Percentiles rank a stretch among this genome's conserved stretches.
Evolutionary conservation across 2,888 invertebrate genomes (phyloP).

Genomic region (Psococerastis gibbosa): DNA sequence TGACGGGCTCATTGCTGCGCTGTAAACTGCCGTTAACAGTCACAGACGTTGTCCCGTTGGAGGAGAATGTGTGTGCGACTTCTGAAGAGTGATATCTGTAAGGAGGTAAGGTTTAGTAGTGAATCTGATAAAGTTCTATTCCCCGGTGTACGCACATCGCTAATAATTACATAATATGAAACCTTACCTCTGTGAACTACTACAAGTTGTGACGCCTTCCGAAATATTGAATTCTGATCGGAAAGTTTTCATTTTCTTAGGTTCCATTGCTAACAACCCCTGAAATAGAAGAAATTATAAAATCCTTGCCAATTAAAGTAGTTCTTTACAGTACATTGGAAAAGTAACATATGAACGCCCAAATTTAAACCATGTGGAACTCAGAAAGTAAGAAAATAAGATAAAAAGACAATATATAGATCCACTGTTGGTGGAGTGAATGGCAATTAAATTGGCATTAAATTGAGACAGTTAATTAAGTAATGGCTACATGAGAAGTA

Average conservation of each 20-base stretch:
- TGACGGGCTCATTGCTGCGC: conserved; percentile 16
- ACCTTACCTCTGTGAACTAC: conserved; percentile 1
- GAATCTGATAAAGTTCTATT: no score
- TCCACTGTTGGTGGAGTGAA: no score
- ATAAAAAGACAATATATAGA: no score
- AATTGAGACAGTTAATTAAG: no score
- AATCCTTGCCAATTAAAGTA: no score
- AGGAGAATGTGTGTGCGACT: neutral
- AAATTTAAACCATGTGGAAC: no score
- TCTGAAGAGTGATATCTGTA: conserved; percentile 19
- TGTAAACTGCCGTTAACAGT: conserved; percentile 13
- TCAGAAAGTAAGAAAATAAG: no score
- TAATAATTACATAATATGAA: no score
- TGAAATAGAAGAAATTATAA: conserved; percentile 27
- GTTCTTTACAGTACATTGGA: conserved; percentile 14
- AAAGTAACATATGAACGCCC: conserved; percentile 9
- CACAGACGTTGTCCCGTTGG: conserved; percentile 16
- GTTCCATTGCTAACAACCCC: conserved; percentile 48
- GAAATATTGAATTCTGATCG: conserved; percentile 64
- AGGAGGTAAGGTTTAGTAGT: no score
- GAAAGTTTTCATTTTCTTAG: conserved; percentile 55
- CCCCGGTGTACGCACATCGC: no score
- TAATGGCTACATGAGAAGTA: no score
- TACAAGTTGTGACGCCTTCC: conserved; percentile 26
- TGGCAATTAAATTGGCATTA: no score